These are phyloP conservation scores for Zoanthus sociatus DNA, from an alignment of 92 coral and sea anemone species.

Conservation along the genomic window DNA sequence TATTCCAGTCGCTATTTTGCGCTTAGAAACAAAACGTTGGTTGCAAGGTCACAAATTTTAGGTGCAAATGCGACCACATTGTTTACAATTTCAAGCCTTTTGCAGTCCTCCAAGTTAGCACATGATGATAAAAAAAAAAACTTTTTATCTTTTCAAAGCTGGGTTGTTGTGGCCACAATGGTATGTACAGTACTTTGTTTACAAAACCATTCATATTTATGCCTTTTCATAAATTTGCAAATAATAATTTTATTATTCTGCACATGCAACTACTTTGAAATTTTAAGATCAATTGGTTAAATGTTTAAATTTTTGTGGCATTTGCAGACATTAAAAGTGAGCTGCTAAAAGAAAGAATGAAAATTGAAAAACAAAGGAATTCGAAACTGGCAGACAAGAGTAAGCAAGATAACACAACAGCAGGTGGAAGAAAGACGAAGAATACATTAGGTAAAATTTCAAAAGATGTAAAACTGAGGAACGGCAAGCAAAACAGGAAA, in stretches of 20 bases:
- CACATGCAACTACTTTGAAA: neutral
- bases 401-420: neutral
- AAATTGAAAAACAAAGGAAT: neutral
- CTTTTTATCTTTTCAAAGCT: no score
- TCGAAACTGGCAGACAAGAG: neutral
- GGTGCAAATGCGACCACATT: no score
- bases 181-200: neutral
- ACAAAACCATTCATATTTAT: neutral
- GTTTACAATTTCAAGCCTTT: no score
- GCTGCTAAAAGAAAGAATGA: neutral
- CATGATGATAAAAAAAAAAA: no score
- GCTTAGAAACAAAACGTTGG: no score
- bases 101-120: no score
- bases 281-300: neutral
- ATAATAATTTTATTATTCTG: no score
- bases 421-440: slow-evolving; percentile 10
- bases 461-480: slow-evolving; percentile 1
- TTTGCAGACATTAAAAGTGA: neutral
- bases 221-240: neutral
- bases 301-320: neutral
- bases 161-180: no score
- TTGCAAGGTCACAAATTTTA: no score
- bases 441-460: neutral
- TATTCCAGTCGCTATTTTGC: no score
- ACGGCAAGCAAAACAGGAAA: neutral